phyloP scores from a whole-genome alignment of 2,888 invertebrate species.

The Ceramica pisi region DNA sequence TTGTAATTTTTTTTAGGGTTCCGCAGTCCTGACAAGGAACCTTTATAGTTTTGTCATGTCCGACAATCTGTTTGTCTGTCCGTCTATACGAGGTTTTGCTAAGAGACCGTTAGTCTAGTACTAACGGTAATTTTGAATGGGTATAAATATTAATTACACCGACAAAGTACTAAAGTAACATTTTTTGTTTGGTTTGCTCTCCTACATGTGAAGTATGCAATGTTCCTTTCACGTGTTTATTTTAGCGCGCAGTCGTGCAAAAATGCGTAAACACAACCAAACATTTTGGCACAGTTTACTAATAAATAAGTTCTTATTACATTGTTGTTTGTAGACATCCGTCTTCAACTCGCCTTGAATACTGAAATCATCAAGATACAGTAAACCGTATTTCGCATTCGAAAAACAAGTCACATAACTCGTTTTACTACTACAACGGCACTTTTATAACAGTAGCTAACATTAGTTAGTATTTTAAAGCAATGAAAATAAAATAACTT shows the following conservation, averaged over 20 bases:
- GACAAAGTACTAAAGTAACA: too few species aligned
- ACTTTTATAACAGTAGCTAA: conserved; percentile 42
- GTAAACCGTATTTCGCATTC: conserved; percentile 8
- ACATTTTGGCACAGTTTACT: neutral
- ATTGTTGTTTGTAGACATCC: neutral
- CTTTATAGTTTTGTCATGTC: too few species aligned
- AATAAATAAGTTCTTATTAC: neutral
- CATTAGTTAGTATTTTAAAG: neutral
- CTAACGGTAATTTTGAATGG: too few species aligned
- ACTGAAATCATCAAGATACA: conserved; percentile 11
- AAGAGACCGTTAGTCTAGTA: too few species aligned
- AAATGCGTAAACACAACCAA: neutral
- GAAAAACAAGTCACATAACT: conserved; percentile 38
- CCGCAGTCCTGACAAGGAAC: too few species aligned
- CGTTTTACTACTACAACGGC: conserved; percentile 28
- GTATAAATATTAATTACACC: too few species aligned
- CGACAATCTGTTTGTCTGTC: too few species aligned
- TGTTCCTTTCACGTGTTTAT: too few species aligned
- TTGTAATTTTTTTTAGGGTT: too few species aligned
- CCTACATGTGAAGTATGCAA: too few species aligned
- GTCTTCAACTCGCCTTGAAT: neutral
- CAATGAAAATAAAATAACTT: neutral
- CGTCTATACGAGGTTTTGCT: too few species aligned
- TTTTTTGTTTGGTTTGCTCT: too few species aligned
- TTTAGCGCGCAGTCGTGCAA: neutral